A percentile compares a stretch with the other conserved stretches of the same genome.
Conservation (phyloP, 2,113 vertebrate species). For the Tragelaphus imberbis region DNA sequence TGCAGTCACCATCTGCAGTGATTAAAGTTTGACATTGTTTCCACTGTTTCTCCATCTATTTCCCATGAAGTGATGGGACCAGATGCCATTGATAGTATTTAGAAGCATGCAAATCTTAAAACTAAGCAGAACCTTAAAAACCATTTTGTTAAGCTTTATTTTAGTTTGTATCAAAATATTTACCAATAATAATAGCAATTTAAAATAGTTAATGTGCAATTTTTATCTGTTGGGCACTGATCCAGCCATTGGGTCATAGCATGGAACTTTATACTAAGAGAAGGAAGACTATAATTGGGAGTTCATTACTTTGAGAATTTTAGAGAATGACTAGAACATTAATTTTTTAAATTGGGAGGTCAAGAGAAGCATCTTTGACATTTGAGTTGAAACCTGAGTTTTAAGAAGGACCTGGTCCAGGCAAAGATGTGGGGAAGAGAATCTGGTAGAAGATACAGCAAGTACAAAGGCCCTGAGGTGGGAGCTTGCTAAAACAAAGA, state of each 20-base stretch:
- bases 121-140: neutral
- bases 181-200: neutral
- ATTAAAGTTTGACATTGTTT: too few relatives aligned
- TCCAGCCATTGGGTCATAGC: neutral
- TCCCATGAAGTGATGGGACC: too few relatives aligned
- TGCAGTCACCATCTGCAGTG: too few relatives aligned
- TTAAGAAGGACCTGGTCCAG: neutral
- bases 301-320: conserved; percentile 1
- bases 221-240: neutral
- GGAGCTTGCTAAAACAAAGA: neutral
- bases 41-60: too few relatives aligned
- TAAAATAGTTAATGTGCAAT: neutral
- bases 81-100: neutral
- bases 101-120: neutral
- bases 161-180: neutral
- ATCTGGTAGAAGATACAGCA: neutral
- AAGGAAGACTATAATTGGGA: neutral
- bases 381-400: neutral
- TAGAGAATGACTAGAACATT: neutral
- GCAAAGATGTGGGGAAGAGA: neutral
- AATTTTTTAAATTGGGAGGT: neutral
- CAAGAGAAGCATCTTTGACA: neutral
- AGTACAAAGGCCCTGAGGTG: neutral
- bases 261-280: neutral
- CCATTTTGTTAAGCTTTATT: neutral